Conservation (phyloP, 1,140 invertebrate genomes). For the Nephotettix cincticeps region DNA sequence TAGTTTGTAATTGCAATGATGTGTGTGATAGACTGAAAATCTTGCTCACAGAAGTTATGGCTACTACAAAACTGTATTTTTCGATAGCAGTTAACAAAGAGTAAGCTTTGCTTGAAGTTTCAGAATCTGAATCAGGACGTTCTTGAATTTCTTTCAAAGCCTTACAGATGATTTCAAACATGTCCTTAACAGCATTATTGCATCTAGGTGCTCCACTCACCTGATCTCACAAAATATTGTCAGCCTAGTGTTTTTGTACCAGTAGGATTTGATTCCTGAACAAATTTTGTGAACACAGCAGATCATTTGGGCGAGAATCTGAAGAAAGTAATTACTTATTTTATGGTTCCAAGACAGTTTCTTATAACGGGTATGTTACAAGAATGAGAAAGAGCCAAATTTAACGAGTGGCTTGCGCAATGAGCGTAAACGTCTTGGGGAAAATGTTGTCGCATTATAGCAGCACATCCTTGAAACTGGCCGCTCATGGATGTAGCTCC, state of each 20-base stretch:
- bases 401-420: conserved; percentile 28
- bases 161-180: conserved; percentile 17
- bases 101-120: conserved; percentile 17
- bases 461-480: conserved; percentile 13
- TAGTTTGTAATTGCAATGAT: conserved; percentile 18
- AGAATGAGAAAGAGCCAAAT: conserved; percentile 27
- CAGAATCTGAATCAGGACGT: conserved; percentile 18
- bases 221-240: conserved; percentile 32
- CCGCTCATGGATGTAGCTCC: not conserved
- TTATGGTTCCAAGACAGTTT: conserved; percentile 30
- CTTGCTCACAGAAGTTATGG: not conserved
- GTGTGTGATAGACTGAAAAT: conserved; percentile 22
- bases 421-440: conserved; percentile 20
- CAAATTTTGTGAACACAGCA: conserved; percentile 7
- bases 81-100: conserved; percentile 14
- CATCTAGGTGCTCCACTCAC: conserved; percentile 31
- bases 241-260: conserved; percentile 19
- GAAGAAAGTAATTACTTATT: conserved; percentile 28
- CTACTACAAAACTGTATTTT: conserved; percentile 26
- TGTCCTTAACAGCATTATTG: conserved; percentile 9
- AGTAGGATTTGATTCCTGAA: conserved; percentile 17
- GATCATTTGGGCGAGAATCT: conserved; percentile 18
- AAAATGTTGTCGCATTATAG: conserved; percentile 15
- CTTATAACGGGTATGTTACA: conserved; percentile 27
- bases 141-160: conserved; percentile 28